Evolutionary conservation across 2,888 invertebrate species (phyloP), one percentile per base, ranked within the genome.

Genomic region (Plagodis pulveraria): DNA sequence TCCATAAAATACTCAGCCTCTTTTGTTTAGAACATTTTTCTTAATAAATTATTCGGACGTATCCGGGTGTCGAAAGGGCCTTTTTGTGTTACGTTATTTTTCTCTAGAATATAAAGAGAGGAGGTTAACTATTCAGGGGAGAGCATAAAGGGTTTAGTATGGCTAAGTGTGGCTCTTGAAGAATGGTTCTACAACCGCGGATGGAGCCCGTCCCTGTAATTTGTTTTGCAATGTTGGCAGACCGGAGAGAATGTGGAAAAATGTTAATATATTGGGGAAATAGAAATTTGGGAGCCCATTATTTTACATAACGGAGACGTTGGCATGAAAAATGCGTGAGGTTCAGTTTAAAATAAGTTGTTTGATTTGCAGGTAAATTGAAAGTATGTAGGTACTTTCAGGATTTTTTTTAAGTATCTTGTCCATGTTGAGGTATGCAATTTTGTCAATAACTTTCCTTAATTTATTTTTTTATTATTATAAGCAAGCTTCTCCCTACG

Each of bases 41-140:
- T 74, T 80, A 77, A 82, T 83, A 83, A 82, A 83, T 83, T 82
- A 83, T 83, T 78, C 80, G 73, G 68, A 61, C 76, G 68, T 74
- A 76, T 83, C 83, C 83, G 78, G 76, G 78, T 76, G 80, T 75
- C 72, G 78, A 78, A 76, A 78, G 74, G 77, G 66, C 73, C 70
- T 81, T 82, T 80, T 80, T 78, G 76, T 79, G 77, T 76, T 60
- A 65, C 71, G 73, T 67, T 81, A 82, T 82, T 81, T 81, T 83
- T 81, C 81, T 78, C 72, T 69, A 60, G 57, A 66, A 64, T 71
- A 71, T 72, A 73, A 79, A 77, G 71, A 70, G 70, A 63, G 62
- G 51, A 69, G 62, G 70, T 76, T 78, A 74, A 79, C 78, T 79
- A 78, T 77, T 77, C 71, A 70, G 57, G 60, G 66, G 64, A 33